A percentile compares a stretch with the other conserved stretches of the same genome.
phyloP scores from a whole-genome alignment of 2,113 vertebrate genomes.

The Pithys albifrons region DNA sequence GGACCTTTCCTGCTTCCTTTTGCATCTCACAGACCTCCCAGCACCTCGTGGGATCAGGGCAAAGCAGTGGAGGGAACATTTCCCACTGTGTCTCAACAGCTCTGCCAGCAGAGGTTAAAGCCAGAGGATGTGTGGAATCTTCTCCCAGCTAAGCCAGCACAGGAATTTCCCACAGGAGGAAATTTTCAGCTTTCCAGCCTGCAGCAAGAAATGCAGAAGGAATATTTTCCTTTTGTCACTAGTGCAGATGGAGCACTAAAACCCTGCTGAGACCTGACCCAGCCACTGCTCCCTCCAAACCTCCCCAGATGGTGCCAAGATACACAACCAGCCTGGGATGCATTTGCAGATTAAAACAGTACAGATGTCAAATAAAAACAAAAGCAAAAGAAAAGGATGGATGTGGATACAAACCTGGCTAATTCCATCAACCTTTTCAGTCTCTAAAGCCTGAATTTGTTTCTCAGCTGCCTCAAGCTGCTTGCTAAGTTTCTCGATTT shows the following conservation, averaged over 20 bases:
- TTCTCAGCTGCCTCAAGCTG: constrained; percentile 80
- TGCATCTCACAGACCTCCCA: background rate
- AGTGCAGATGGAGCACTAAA: background rate
- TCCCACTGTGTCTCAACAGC: background rate
- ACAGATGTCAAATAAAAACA: constrained; percentile 36
- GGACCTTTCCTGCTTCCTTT: background rate
- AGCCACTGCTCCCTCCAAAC: background rate
- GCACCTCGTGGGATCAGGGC: background rate
- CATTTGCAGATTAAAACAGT: constrained; percentile 16
- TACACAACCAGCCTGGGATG: background rate
- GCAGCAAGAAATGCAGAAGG: background rate
- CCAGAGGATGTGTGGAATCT: background rate
- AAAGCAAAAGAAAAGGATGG: constrained; percentile 55
- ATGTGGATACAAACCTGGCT: constrained; percentile 83
- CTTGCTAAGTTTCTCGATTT: constrained; percentile 80
- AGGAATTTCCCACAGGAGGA: background rate
- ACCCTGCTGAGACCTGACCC: background rate
- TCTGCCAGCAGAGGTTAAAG: background rate
- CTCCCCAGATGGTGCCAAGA: constrained; percentile 29
- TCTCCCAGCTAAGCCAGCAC: background rate
- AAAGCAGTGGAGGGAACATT: background rate
- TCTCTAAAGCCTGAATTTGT: constrained; percentile 78
- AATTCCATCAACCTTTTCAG: constrained; percentile 75
- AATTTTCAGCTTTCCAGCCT: background rate
- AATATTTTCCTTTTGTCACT: background rate